These are phyloP conservation scores for Idris sp. DNA, from an alignment of 1,140 invertebrate genomes.

Conservation along the genomic window DNA sequence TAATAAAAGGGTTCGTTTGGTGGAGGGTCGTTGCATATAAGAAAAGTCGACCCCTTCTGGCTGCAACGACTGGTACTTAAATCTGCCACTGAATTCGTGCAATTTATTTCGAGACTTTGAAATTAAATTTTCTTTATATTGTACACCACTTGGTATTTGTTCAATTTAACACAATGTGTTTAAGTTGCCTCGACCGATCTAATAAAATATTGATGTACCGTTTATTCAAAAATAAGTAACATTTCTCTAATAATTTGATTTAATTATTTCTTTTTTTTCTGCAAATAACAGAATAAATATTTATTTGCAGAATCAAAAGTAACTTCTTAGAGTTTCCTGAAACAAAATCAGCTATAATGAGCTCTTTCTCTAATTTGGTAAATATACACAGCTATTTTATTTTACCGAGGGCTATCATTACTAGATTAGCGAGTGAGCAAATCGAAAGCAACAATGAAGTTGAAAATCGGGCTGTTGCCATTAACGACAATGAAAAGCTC, in stretches of 20 bases:
- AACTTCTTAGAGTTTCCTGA: no score
- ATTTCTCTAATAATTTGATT: no score
- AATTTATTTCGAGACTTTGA: constrained; percentile 28
- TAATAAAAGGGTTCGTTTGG: constrained; percentile 2
- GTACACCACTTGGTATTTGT: constrained; percentile 19
- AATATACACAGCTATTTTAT: constrained; percentile 4
- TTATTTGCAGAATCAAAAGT: not conserved
- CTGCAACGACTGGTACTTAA: constrained; percentile 7
- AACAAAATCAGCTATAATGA: constrained; percentile 2
- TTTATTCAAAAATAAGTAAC: no score
- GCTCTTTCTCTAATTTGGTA: constrained; percentile 8
- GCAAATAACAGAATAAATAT: no score
- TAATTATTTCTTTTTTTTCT: no score
- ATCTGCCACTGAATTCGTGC: constrained; percentile 21
- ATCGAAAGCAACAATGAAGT: constrained; percentile 21
- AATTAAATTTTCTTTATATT: constrained; percentile 32
- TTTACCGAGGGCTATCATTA: constrained; percentile 18
- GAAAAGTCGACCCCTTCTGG: constrained; percentile 5
- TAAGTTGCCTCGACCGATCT: no score
- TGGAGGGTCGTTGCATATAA: constrained; percentile 9
- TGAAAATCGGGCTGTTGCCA: constrained; percentile 20
- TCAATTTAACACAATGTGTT: constrained; percentile 30
- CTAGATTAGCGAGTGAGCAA: constrained; percentile 19
- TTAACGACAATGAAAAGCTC: constrained; percentile 33
- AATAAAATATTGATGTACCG: no score